These are phyloP conservation scores for Coranthus polyacanthus DNA, from an alignment of 2,797 vertebrate species.

Conservation along the genomic window DNA sequence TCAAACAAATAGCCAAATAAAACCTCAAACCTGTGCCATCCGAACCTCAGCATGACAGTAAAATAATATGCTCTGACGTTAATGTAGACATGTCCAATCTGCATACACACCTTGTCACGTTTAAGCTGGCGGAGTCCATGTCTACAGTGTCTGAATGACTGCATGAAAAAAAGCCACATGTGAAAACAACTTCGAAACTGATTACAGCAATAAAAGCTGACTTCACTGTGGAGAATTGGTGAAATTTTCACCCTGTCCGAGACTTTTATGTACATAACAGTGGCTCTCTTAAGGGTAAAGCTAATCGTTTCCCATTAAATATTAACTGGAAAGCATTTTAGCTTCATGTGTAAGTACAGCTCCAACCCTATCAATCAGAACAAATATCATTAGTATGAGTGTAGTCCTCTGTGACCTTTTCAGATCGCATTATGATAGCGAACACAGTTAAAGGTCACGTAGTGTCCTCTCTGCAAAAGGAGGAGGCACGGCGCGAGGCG, in stretches of 20 bases:
- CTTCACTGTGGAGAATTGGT: background rate
- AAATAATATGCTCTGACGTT: slow-evolving; percentile 79
- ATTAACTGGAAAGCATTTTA: slow-evolving; percentile 35
- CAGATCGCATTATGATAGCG: slow-evolving; percentile 73
- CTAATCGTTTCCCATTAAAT: slow-evolving; percentile 48
- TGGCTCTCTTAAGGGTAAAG: slow-evolving; percentile 10
- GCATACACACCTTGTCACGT: slow-evolving; percentile 51
- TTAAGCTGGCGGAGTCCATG: background rate
- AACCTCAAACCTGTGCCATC: slow-evolving; percentile 69
- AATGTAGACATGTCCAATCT: slow-evolving; percentile 42
- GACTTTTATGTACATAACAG: slow-evolving; percentile 11
- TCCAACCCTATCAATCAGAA: slow-evolving; percentile 59
- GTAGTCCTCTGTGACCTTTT: slow-evolving; percentile 76
- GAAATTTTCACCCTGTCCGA: background rate
- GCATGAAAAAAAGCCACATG: background rate
- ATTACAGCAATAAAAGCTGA: background rate
- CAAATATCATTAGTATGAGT: slow-evolving; percentile 72
- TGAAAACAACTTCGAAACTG: background rate
- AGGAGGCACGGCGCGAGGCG: slow-evolving; percentile 38
- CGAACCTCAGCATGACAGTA: slow-evolving; percentile 61
- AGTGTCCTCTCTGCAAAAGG: slow-evolving; percentile 47
- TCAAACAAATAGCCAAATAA: slow-evolving; percentile 79
- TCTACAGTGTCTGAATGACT: background rate
- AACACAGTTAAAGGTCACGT: slow-evolving; percentile 75
- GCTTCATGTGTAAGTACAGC: slow-evolving; percentile 48